phyloP scores from a whole-genome alignment of 2,888 invertebrate genomes.

The Colletes collaris region DNA sequence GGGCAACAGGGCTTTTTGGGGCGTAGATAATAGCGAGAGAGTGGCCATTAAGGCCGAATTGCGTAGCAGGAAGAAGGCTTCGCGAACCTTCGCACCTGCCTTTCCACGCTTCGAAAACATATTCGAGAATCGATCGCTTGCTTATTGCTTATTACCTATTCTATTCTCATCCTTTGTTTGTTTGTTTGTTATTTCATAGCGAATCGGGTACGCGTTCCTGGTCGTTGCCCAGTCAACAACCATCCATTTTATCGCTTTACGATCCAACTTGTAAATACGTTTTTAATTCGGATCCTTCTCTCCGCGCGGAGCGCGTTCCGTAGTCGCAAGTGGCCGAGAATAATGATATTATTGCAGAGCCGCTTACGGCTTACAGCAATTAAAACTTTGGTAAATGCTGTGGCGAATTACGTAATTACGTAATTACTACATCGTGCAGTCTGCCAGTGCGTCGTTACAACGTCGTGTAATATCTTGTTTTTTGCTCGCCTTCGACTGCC shows the following conservation, averaged over 20 bases:
- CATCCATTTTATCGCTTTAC: background rate
- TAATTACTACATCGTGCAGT: slow-evolving; percentile 64
- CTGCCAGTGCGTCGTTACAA: slow-evolving; percentile 27
- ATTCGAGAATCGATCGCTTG: slow-evolving; percentile 51
- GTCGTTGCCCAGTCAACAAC: too few species aligned
- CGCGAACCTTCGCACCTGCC: slow-evolving; percentile 73
- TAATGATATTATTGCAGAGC: slow-evolving; percentile 78
- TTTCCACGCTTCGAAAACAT: slow-evolving; percentile 53
- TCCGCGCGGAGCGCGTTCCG: background rate
- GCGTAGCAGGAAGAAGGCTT: slow-evolving; percentile 60
- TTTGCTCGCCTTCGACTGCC: slow-evolving; percentile 12
- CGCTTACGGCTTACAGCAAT: slow-evolving; percentile 76
- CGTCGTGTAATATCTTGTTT: slow-evolving; percentile 40
- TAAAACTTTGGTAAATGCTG: slow-evolving; percentile 81
- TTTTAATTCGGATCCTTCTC: slow-evolving; percentile 29
- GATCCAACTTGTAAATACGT: slow-evolving; percentile 15
- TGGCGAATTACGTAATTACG: slow-evolving; percentile 77
- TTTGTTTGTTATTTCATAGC: too few species aligned
- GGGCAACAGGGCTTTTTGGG: slow-evolving; percentile 65
- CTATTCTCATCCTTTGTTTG: too few species aligned
- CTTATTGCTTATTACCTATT: too few species aligned
- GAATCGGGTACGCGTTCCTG: too few species aligned
- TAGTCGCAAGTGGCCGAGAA: slow-evolving; percentile 58
- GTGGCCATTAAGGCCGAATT: slow-evolving; percentile 72
- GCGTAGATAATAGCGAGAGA: slow-evolving; percentile 74